Conservation (phyloP, 2,888 invertebrate species). For the Microctonus brassicae region DNA sequence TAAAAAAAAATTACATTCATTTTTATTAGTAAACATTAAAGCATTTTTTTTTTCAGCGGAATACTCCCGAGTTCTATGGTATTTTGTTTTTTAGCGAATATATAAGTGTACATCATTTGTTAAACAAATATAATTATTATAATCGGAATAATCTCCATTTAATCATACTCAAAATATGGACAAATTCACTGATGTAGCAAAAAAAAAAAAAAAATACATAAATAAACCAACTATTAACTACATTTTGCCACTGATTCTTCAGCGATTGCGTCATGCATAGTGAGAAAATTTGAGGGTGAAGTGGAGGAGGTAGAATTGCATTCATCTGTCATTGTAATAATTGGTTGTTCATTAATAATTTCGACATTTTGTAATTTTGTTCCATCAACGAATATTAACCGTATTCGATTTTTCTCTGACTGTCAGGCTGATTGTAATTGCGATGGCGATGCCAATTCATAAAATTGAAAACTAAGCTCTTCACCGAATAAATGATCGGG, state of each 20-base stretch:
- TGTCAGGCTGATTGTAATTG: conserved; percentile 68
- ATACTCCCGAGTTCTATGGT: conserved; percentile 24
- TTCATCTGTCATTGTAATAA: neutral
- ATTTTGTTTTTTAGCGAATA: neutral
- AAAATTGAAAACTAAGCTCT: conserved; percentile 72
- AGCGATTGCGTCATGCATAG: neutral
- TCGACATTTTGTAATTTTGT: conserved; percentile 49
- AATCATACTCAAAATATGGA: conserved; percentile 9
- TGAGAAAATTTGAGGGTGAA: neutral
- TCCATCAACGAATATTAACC: conserved; percentile 60
- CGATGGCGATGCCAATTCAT: conserved; percentile 69
- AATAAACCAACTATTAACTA: conserved; percentile 29
- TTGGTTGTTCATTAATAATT: conserved; percentile 38
- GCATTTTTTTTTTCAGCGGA: conserved; percentile 41
- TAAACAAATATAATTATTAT: conserved; percentile 9
- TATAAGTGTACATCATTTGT: neutral
- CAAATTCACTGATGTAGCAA: conserved; percentile 8
- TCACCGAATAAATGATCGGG: conserved; percentile 72
- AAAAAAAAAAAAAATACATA: too few species aligned
- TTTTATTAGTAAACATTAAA: conserved; percentile 44
- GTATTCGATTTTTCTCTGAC: conserved; percentile 54
- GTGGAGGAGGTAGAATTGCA: neutral
- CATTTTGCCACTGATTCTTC: conserved; percentile 19
- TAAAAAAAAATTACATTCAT: conserved; percentile 53
- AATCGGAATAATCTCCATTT: conserved; percentile 3